Evolutionary conservation across 2,888 invertebrate species (phyloP).

Genomic region (Drosophila paracracens): DNA sequence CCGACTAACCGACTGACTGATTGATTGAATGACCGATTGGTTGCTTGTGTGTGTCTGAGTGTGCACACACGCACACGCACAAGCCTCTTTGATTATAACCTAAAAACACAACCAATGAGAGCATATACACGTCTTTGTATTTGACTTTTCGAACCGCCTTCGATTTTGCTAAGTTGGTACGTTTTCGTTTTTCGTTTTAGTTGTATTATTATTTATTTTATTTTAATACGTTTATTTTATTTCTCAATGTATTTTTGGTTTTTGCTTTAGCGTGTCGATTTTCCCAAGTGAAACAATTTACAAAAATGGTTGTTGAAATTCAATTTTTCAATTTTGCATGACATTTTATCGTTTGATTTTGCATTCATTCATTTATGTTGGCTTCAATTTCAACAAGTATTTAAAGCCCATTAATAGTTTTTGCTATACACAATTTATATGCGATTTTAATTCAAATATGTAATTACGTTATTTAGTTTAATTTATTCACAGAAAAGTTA

Average conservation of each 20-base stretch:
- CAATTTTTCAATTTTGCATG: slow-evolving; percentile 29
- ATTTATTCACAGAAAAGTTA: slow-evolving; percentile 82
- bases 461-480: slow-evolving; percentile 58
- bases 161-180: slow-evolving; percentile 60
- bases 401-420: slow-evolving; percentile 34
- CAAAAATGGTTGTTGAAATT: slow-evolving; percentile 71
- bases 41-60: slow-evolving; percentile 44
- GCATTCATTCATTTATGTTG: slow-evolving; percentile 26
- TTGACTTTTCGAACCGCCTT: slow-evolving; percentile 61
- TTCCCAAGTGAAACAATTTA: slow-evolving; percentile 80
- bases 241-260: slow-evolving; percentile 43
- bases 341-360: slow-evolving; percentile 15
- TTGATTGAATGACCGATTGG: slow-evolving; percentile 59
- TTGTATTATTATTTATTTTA: slow-evolving; percentile 49
- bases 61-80: slow-evolving; percentile 48
- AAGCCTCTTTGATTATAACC: slow-evolving; percentile 76
- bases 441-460: slow-evolving; percentile 45
- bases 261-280: slow-evolving; percentile 82
- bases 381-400: slow-evolving; percentile 17
- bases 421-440: slow-evolving; percentile 51
- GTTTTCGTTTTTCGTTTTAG: slow-evolving; percentile 38
- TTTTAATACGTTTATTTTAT: slow-evolving; percentile 36
- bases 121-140: slow-evolving; percentile 82
- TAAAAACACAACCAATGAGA: slow-evolving; percentile 86
- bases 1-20: slow-evolving; percentile 47